Percentiles rank a stretch among this genome's conserved stretches.
phyloP scores from a whole-genome alignment of 2,797 vertebrate genomes.

The Coendou prehensilis region DNA sequence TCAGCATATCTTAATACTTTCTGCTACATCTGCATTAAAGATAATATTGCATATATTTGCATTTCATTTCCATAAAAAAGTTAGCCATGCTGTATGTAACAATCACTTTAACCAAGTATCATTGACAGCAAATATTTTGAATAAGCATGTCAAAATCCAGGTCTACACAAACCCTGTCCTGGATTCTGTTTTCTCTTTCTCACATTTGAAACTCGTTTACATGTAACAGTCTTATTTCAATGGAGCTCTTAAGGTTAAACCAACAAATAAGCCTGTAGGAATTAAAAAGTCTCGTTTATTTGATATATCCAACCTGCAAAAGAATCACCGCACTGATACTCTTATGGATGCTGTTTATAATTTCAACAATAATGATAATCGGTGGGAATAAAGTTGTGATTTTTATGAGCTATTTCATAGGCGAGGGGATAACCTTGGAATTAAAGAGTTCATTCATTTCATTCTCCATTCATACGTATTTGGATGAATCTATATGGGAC shows the following conservation, averaged over 20 bases:
- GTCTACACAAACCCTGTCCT: conserved; percentile 66
- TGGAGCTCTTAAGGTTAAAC: conserved; percentile 36
- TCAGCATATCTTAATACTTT: conserved; percentile 90
- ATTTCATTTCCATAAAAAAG: conserved; percentile 90
- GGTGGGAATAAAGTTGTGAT: neutral
- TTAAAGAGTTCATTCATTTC: conserved; percentile 68
- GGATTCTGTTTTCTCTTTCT: conserved; percentile 41
- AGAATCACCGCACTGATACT: neutral
- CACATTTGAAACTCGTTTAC: conserved; percentile 51
- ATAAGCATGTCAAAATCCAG: conserved; percentile 70
- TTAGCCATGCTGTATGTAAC: conserved; percentile 86
- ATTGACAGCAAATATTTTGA: conserved; percentile 85
- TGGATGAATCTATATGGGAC: conserved; percentile 68
- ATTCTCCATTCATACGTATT: conserved; percentile 76
- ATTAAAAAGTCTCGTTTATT: neutral
- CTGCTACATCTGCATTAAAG: conserved; percentile 91
- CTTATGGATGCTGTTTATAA: neutral
- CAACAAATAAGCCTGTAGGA: conserved; percentile 2
- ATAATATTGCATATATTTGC: conserved; percentile 90
- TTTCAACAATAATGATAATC: neutral
- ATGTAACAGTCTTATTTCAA: neutral
- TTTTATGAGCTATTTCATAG: conserved; percentile 46
- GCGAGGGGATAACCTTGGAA: conserved; percentile 36
- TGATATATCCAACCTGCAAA: neutral
- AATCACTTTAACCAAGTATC: conserved; percentile 85